Percentiles rank a stretch among this genome's conserved stretches.
These are phyloP conservation scores for Cabera pusaria DNA, from an alignment of 2,888 invertebrate species.

Conservation along the genomic window DNA sequence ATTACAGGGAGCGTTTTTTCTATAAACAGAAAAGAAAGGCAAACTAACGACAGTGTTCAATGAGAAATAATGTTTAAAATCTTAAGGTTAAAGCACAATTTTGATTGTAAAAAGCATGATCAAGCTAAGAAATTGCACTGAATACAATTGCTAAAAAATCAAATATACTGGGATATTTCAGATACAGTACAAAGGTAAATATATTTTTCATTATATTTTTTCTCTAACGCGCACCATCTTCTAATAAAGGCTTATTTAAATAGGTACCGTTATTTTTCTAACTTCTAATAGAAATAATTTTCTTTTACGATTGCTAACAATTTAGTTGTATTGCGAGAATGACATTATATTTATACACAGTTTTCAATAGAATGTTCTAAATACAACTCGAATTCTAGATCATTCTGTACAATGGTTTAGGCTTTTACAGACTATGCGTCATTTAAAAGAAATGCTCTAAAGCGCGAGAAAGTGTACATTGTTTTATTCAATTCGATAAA, in stretches of 20 bases:
- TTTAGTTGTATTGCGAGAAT: conserved; percentile 17
- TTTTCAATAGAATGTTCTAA: conserved; percentile 8
- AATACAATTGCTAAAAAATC: conserved; percentile 4
- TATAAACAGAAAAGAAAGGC: conserved; percentile 25
- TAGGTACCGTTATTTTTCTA: conserved; percentile 66
- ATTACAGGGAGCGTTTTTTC: conserved; percentile 28
- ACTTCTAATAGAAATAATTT: conserved; percentile 39
- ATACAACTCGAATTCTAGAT: conserved; percentile 7
- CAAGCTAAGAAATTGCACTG: conserved; percentile 2
- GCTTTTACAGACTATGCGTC: conserved; percentile 2
- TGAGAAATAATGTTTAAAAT: conserved; percentile 1
- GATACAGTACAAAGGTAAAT: conserved; percentile 16
- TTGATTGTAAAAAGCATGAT: background rate
- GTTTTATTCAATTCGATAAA: too few relatives aligned
- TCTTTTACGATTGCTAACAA: conserved; percentile 24
- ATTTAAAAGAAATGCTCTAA: too few relatives aligned
- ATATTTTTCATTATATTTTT: conserved; percentile 21
- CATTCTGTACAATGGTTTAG: conserved; percentile 1
- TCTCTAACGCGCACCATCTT: conserved; percentile 63
- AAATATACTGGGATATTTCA: conserved; percentile 39
- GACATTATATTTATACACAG: conserved; percentile 2
- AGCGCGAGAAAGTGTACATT: too few relatives aligned
- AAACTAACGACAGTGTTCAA: too few relatives aligned
- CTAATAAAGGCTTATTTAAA: conserved; percentile 64
- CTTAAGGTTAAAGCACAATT: background rate